Conservation (phyloP, 1,140 invertebrate species). For the Mylabris phalerata region DNA sequence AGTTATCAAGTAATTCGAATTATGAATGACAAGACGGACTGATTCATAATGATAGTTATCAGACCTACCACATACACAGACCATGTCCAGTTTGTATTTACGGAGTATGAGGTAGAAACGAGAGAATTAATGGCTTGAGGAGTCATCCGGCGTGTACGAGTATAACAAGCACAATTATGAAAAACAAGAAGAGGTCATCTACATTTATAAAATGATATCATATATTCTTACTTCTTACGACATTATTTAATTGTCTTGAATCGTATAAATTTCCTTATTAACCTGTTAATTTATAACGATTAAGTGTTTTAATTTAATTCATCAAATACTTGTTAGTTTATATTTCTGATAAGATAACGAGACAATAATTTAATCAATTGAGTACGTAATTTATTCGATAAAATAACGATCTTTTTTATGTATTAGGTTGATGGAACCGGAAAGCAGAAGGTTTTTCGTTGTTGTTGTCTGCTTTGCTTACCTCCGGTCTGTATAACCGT, state of each 20-base stretch:
- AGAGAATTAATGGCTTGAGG: no score
- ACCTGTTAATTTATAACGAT: slow-evolving; percentile 11
- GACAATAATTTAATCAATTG: no score
- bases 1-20: no score
- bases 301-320: background rate
- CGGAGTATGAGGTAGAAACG: no score
- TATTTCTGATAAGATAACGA: background rate
- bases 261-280: slow-evolving; percentile 12
- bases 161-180: slow-evolving; percentile 12
- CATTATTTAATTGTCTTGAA: slow-evolving; percentile 5
- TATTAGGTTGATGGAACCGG: slow-evolving; percentile 8
- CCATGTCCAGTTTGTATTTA: no score
- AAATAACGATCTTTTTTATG: slow-evolving; percentile 5
- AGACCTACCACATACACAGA: no score
- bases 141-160: no score
- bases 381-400: background rate
- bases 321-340: slow-evolving; percentile 1
- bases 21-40: no score
- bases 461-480: no score
- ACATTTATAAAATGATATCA: slow-evolving; percentile 7
- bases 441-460: slow-evolving; percentile 9
- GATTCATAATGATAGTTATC: no score
- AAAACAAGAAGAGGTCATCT: slow-evolving; percentile 9
- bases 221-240: background rate
- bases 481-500: slow-evolving; percentile 9